Evolutionary conservation across 2,888 invertebrate species (phyloP).

Genomic region (Mimas tiliae): DNA sequence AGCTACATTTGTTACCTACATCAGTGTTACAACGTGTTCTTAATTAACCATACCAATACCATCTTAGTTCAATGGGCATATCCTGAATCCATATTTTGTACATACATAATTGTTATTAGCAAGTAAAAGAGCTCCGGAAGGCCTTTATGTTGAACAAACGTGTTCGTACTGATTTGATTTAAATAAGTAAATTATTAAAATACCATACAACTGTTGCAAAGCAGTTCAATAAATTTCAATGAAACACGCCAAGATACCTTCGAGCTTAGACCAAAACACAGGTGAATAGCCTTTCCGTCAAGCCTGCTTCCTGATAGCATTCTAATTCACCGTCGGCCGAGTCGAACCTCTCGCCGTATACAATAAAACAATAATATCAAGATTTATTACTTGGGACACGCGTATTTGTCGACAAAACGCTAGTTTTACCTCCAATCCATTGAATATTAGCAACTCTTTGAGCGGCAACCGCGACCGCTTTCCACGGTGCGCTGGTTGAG

Average conservation of each 20-base stretch:
- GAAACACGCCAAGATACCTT: constrained; percentile 24
- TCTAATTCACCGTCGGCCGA: constrained; percentile 24
- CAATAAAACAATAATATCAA: constrained; percentile 25
- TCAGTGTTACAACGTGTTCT: too few relatives aligned
- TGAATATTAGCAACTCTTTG: constrained; percentile 51
- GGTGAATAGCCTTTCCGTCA: constrained; percentile 22
- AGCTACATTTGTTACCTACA: too few relatives aligned
- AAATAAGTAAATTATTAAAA: not conserved
- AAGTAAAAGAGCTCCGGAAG: not conserved
- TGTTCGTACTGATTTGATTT: not conserved
- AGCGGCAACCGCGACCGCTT: constrained; percentile 59
- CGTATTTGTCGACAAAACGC: constrained; percentile 24
- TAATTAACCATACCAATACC: too few relatives aligned
- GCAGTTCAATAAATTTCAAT: constrained; percentile 29
- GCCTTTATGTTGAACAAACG: not conserved
- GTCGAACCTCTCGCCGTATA: constrained; percentile 13
- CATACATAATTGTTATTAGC: not conserved
- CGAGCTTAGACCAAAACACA: constrained; percentile 16
- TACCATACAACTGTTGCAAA: not conserved
- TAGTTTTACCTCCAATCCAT: constrained; percentile 22
- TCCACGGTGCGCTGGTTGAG: constrained; percentile 51
- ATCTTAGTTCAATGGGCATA: too few relatives aligned
- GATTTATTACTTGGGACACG: constrained; percentile 20
- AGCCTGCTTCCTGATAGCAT: constrained; percentile 20
- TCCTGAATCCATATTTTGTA: too few relatives aligned